These are phyloP conservation scores for Datnioides undecimradiatus DNA, from an alignment of 2,113 vertebrate species.

Conservation along the genomic window DNA sequence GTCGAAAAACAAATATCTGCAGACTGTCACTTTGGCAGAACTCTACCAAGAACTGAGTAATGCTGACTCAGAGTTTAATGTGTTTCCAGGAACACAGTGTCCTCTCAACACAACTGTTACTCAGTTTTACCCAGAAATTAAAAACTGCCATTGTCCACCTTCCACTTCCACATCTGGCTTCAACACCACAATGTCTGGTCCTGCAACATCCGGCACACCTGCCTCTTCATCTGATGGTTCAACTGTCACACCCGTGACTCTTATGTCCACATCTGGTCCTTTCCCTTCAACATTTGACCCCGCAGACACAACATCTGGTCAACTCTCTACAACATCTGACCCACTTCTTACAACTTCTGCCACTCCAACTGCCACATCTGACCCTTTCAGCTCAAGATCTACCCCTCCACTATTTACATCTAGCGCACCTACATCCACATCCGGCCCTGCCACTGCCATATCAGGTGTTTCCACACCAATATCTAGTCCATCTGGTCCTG, in stretches of 20 bases:
- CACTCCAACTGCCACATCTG: not conserved
- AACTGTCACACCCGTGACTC: too few relatives aligned
- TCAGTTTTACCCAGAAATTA: not conserved
- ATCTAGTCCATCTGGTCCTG: too few relatives aligned
- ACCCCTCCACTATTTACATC: too few relatives aligned
- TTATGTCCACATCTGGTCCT: too few relatives aligned
- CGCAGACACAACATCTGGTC: not conserved
- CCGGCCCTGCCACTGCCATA: accelerated
- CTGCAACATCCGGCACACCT: too few relatives aligned
- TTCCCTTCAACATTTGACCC: not conserved
- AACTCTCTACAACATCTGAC: not conserved
- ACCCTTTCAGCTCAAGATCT: not conserved
- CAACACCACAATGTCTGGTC: not conserved
- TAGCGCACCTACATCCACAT: not conserved
- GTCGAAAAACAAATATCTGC: not conserved
- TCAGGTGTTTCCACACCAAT: not conserved
- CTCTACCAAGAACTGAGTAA: not conserved
- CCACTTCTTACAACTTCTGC: not conserved
- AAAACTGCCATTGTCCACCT: not conserved
- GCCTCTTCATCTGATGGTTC: too few relatives aligned
- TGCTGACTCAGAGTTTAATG: not conserved
- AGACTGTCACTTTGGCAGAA: slow-evolving; percentile 1
- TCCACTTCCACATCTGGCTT: not conserved
- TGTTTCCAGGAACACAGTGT: slow-evolving; percentile 26
- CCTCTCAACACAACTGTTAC: not conserved